These are phyloP conservation scores for Trachelus iudaicus DNA, from an alignment of 2,888 invertebrate genomes.

Conservation along the genomic window DNA sequence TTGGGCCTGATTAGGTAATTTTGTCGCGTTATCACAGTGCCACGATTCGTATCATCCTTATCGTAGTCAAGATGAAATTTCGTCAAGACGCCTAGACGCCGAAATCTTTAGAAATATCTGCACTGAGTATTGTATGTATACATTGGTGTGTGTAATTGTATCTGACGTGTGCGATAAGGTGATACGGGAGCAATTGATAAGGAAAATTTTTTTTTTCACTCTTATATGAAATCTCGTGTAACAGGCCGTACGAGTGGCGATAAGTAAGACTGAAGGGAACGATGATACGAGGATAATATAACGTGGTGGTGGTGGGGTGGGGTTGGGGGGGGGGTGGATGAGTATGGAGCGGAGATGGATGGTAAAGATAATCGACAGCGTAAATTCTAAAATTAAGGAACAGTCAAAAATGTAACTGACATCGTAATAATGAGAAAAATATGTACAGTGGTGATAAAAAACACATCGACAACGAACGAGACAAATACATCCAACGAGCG, in stretches of 20 bases:
- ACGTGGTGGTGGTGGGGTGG: background rate
- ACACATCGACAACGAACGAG: conserved; percentile 66
- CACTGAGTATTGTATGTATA: conserved; percentile 39
- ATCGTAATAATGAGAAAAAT: conserved; percentile 59
- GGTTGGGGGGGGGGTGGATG: too few species aligned
- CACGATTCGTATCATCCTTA: background rate
- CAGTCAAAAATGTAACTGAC: conserved; percentile 59
- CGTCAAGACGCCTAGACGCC: background rate
- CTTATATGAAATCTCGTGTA: background rate
- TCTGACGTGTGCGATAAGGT: conserved; percentile 38
- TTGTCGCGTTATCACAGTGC: background rate
- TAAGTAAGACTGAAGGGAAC: background rate
- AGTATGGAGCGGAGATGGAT: background rate
- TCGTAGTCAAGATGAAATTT: background rate
- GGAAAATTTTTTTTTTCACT: background rate
- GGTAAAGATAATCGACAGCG: conserved; percentile 25
- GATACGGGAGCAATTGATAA: background rate
- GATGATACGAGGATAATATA: background rate
- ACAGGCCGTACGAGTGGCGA: background rate
- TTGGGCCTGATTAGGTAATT: background rate
- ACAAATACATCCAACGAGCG: conserved; percentile 66
- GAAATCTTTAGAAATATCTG: conserved; percentile 59
- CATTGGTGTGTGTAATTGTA: conserved; percentile 42
- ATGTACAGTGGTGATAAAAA: conserved; percentile 61
- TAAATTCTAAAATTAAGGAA: conserved; percentile 39